Conservation (phyloP, 2,888 invertebrate species). For the Caenorhabditis angaria region DNA sequence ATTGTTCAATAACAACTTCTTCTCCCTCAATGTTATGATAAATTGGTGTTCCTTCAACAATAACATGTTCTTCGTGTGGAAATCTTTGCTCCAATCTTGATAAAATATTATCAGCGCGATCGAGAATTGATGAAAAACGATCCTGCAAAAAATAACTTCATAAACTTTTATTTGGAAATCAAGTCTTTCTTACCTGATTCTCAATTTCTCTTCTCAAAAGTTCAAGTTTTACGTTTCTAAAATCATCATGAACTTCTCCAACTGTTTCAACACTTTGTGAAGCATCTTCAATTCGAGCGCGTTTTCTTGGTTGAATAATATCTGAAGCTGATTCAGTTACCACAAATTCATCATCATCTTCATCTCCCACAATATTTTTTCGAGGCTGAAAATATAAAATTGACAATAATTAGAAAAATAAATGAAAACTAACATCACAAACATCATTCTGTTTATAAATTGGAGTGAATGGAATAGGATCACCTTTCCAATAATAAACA, state of each 20-base stretch:
- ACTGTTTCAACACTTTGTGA: background rate
- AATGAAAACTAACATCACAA: background rate
- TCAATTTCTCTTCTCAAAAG: constrained; percentile 32
- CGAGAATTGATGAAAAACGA: constrained; percentile 40
- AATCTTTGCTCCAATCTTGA: constrained; percentile 36
- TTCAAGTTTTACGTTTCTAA: constrained; percentile 15
- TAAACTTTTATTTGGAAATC: background rate
- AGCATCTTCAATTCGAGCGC: constrained; percentile 13
- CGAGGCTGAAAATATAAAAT: background rate
- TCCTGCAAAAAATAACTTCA: constrained; percentile 17
- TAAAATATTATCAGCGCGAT: constrained; percentile 43
- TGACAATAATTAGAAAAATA: background rate
- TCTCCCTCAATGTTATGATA: constrained; percentile 17
- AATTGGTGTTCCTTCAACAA: background rate
- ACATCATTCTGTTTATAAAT: constrained; percentile 23
- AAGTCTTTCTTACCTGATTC: constrained; percentile 14
- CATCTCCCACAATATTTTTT: constrained; percentile 15
- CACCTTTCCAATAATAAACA: constrained; percentile 59
- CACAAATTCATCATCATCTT: constrained; percentile 37
- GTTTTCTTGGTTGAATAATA: constrained; percentile 16
- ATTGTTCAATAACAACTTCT: constrained; percentile 20
- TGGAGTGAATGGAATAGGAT: constrained; percentile 41
- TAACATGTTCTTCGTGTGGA: constrained; percentile 12
- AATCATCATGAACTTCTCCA: background rate
- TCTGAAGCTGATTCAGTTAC: background rate